Percentiles rank a stretch among this genome's conserved stretches.
These are phyloP conservation scores for Ophiothrix spiculata DNA, from an alignment of 35 echinoderm and acorn worm species.

Conservation along the genomic window DNA sequence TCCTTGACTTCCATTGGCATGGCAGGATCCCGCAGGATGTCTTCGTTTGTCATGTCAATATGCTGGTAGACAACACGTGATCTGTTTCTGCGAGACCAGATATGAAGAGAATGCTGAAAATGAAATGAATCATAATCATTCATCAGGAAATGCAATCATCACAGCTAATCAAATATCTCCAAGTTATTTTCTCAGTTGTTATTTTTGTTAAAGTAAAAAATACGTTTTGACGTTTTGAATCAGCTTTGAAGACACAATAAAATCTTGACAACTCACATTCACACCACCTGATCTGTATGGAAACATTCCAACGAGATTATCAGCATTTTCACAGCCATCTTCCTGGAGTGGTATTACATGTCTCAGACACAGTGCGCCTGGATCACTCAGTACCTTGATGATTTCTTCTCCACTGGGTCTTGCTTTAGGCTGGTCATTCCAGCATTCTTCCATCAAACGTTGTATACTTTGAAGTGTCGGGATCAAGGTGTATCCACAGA, in stretches of 20 bases:
- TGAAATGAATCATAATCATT: neutral
- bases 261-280: neutral
- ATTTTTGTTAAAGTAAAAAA: neutral
- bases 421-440: conserved; percentile 32
- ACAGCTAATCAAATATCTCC: neutral
- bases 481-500: conserved; percentile 33
- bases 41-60: neutral
- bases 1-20: neutral
- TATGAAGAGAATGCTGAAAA: neutral
- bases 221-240: neutral
- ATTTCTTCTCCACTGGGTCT: conserved; percentile 30
- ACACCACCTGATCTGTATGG: neutral
- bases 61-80: neutral
- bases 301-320: neutral
- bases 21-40: neutral
- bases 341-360: conserved; percentile 11
- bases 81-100: neutral
- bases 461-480: conserved; percentile 42
- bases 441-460: conserved; percentile 43
- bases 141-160: neutral
- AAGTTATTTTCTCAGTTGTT: neutral
- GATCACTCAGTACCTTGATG: neutral
- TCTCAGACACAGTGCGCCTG: conserved; percentile 30
- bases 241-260: neutral
- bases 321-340: neutral